Evolutionary conservation across 2,888 invertebrate species (phyloP).

Genomic region (Eristalinus aeneus): DNA sequence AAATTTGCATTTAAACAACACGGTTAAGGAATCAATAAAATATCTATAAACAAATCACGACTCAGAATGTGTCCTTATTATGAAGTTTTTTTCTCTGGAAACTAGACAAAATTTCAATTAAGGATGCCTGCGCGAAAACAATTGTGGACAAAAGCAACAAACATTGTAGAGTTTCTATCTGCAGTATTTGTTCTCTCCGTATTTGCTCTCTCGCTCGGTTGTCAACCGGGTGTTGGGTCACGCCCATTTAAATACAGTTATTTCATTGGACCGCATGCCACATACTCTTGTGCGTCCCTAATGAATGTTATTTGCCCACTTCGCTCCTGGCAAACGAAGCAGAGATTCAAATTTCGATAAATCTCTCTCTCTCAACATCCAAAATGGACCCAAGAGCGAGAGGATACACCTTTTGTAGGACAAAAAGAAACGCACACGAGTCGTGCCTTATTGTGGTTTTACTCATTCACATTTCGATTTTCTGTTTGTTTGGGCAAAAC

Average conservation of each 20-base stretch:
- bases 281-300: constrained; percentile 69
- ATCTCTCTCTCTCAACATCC: constrained; percentile 71
- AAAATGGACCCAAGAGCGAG: constrained; percentile 70
- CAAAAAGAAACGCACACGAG: constrained; percentile 61
- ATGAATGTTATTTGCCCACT: constrained; percentile 71
- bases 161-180: constrained; percentile 48
- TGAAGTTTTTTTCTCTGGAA: constrained; percentile 10
- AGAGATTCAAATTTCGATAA: constrained; percentile 69
- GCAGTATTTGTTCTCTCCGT: constrained; percentile 32
- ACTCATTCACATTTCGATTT: constrained; percentile 30
- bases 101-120: constrained; percentile 37
- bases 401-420: constrained; percentile 67
- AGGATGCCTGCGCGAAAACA: constrained; percentile 46
- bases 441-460: constrained; percentile 61
- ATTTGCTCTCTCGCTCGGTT: constrained; percentile 69
- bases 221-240: constrained; percentile 79
- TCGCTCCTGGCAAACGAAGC: constrained; percentile 68
- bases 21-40: constrained; percentile 13
- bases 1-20: constrained; percentile 6
- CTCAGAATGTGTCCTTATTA: neutral
- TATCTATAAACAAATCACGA: constrained; percentile 17
- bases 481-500: constrained; percentile 66
- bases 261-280: constrained; percentile 80
- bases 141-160: constrained; percentile 24
- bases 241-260: constrained; percentile 81